Evolutionary conservation across 1,140 invertebrate species (phyloP), one percentile per base, ranked within the genome.

Genomic region (Ruditapes philippinarum): DNA sequence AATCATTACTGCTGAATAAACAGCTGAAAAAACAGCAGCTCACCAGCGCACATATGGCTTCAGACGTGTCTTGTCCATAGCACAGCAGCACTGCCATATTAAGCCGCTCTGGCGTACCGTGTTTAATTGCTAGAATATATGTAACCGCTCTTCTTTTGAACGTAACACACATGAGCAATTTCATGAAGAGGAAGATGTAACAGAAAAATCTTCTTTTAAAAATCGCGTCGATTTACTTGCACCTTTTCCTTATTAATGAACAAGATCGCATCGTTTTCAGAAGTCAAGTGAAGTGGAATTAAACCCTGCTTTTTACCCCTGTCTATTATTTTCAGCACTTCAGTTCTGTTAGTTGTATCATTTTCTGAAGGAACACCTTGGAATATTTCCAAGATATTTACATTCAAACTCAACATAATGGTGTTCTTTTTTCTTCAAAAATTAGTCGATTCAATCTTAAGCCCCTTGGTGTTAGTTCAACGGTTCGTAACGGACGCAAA

Each of bases 141-240:
- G 93, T 22, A 93, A 84, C 2, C 93, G 91, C 87, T 95, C 95
- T 90, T 96, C 95, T 76, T n/a, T n/a, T 93, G 93, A 7, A 96
- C 95, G 86, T 96, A 96, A 90, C 95, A 96, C 11, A 95, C 91
- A 49, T 94, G 93, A 68, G 95, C 95, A 76, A 96, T 95, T 89
- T 95, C 95, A 92, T 95, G 94, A 49, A 95, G 94, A 5, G 94
- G 93, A 36, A 95, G 91, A 54, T 94, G 70, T 25, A 95, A 42
- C 42, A n/a, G n/a, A n/a, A 95, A 78, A n/a, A 93, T 49, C 31
- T 95, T 94, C 91, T 95, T 93, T 22, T 70, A 65, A 12, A 78
- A 86, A 91, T 92, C 91, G 68, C 92, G 86, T 45, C 89, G 85
- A 19, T 70, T 92, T 17, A 95, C 91, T 83, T 94, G 95, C 12